phyloP scores from a whole-genome alignment of 2,888 invertebrate genomes.

The Agriopis aurantiaria region DNA sequence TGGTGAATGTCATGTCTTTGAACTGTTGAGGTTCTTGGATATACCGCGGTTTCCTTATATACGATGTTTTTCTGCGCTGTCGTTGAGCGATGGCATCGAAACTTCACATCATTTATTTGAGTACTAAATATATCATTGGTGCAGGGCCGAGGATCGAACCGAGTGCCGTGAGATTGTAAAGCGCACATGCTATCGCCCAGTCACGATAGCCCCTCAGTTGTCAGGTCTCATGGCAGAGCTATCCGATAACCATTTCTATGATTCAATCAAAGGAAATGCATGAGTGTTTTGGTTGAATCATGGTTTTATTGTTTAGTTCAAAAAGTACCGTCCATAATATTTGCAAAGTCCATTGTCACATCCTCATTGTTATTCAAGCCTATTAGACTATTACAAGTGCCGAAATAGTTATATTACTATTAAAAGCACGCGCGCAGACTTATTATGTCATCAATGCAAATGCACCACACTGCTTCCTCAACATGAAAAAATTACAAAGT shows the following conservation, averaged over 20 bases:
- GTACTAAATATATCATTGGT: too few species aligned
- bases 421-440: constrained; percentile 49
- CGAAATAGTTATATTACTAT: constrained; percentile 50
- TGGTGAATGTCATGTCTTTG: too few species aligned
- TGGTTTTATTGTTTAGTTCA: background rate
- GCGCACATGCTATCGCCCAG: too few species aligned
- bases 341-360: constrained; percentile 20
- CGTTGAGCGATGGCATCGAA: too few species aligned
- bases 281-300: background rate
- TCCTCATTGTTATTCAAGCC: constrained; percentile 20
- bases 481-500: constrained; percentile 47
- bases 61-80: too few species aligned
- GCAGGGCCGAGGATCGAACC: too few species aligned
- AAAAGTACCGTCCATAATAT: constrained; percentile 13
- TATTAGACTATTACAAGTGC: constrained; percentile 25
- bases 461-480: constrained; percentile 54
- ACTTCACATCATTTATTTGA: too few species aligned
- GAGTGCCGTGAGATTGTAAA: too few species aligned
- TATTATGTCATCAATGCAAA: constrained; percentile 57
- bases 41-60: too few species aligned
- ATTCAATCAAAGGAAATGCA: constrained; percentile 5
- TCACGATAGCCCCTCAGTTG: too few species aligned
- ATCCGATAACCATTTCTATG: background rate
- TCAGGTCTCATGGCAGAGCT: too few species aligned
- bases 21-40: too few species aligned